These are phyloP conservation scores for Natrix natrix DNA, from an alignment of 2,797 vertebrate genomes.

Conservation along the genomic window DNA sequence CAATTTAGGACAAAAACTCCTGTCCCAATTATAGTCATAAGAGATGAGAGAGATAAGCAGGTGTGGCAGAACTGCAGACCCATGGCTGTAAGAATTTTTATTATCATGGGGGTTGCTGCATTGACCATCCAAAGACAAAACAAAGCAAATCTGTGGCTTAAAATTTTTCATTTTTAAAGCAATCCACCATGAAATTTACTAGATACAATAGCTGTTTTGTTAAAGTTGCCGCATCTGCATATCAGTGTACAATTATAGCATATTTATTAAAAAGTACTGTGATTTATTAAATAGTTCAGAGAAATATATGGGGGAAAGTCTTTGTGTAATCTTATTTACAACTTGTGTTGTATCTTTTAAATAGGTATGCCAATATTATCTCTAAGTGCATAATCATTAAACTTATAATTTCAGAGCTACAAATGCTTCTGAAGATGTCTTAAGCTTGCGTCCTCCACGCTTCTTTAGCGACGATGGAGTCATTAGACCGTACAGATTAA, in stretches of 20 bases:
- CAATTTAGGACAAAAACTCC: not conserved
- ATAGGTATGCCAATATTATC: constrained; percentile 1
- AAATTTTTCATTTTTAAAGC: not conserved
- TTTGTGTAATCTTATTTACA: not conserved
- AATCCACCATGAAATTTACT: not conserved
- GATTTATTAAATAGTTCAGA: not conserved
- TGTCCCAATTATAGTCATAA: not conserved
- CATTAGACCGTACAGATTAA: constrained; percentile 92
- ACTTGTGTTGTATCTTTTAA: not conserved
- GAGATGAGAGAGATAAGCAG: not conserved
- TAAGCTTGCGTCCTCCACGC: constrained; percentile 88
- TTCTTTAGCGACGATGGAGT: constrained; percentile 96
- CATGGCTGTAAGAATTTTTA: not conserved
- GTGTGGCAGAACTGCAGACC: not conserved
- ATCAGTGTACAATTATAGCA: not conserved
- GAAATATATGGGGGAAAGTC: not conserved
- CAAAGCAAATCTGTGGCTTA: not conserved
- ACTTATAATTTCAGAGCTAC: constrained; percentile 78
- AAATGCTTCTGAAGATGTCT: constrained; percentile 86
- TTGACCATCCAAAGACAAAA: not conserved
- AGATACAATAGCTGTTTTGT: not conserved
- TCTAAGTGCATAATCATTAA: constrained; percentile 1
- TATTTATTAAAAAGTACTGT: not conserved
- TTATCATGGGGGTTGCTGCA: not conserved
- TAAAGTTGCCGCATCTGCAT: not conserved